Base-by-base conservation (phyloP, 1,140 invertebrate species). In the Trigoniulus corallinus region DNA sequence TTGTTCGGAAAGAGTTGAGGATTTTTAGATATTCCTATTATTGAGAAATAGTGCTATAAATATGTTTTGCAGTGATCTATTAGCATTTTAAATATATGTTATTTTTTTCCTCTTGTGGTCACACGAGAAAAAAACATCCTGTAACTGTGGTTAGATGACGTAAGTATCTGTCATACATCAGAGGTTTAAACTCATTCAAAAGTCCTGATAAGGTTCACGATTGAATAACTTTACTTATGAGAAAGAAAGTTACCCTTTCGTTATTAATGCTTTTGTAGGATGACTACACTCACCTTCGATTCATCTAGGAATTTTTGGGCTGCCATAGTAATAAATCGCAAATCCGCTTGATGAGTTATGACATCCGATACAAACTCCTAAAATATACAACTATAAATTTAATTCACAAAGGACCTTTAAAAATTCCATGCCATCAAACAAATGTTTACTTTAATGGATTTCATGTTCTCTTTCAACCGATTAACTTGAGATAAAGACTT, bases 281-380 rank as follows among this genome's bases (percentile, higher is more conserved):
- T n/a, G n/a, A n/a, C n/a, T n/a, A 18, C 37, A 55, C 53, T 53
- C 63, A 80, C 78, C 67, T 88, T 91, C 60, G 85, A 86, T 64
- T 94, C 87, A 59, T 93, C 88, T 34, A 91, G 77, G 65, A 93
- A 95, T 66, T 93, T 93, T 68, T 94, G 88, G 0, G 86, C 87
- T 0, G 86, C 80, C 81, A 95, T 92, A 1, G 87, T 89, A 51
- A 94, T 88, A 63, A 93, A 95, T 23, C 89, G 72, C 1, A 94
- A 68, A 68, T 96, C 91, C 1, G 88, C 91, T 66, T 94, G 88
- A 61, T 94, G 89, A 1, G 87, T 82, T 57, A 94, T 89, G 0
- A 95, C 86, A 66, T 96, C 89, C 50, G 80, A 84, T n/a, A 88
- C 80, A 66, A 96, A 89, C 54, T 88, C 84, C 62, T 65, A 53